These are phyloP conservation scores for Thamnophis elegans DNA, from an alignment of 2,797 vertebrate species.

Conservation along the genomic window DNA sequence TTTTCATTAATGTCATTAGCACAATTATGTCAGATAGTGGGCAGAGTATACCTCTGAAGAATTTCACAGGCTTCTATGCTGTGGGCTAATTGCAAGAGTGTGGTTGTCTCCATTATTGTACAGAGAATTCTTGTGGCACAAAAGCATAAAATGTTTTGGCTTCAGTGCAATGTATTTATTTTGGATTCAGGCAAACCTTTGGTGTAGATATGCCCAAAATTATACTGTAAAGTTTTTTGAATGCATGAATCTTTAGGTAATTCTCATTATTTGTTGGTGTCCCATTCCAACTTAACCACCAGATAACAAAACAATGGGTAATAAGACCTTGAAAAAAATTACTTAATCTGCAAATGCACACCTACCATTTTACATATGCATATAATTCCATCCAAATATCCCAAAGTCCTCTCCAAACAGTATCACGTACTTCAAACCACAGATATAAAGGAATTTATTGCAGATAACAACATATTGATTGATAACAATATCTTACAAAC, in stretches of 20 bases:
- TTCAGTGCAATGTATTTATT: background rate
- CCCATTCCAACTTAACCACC: background rate
- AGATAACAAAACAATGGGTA: background rate
- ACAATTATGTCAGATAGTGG: background rate
- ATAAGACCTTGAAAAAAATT: background rate
- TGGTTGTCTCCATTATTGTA: background rate
- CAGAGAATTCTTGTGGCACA: background rate
- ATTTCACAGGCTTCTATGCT: background rate
- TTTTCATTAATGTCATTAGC: slow-evolving; percentile 14
- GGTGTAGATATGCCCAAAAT: background rate
- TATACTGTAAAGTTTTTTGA: background rate
- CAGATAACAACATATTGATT: background rate
- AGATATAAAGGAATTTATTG: background rate
- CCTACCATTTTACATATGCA: background rate
- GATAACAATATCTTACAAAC: background rate
- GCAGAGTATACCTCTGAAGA: background rate
- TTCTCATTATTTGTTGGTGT: background rate
- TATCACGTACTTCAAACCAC: background rate
- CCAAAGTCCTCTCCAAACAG: background rate
- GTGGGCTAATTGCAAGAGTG: background rate
- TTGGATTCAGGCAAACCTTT: background rate
- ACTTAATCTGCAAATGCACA: background rate
- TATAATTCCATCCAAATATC: background rate
- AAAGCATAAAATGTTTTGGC: background rate
- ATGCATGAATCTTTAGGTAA: background rate